Evolutionary conservation across 64 coral and sea anemone species (phyloP).

Genomic region (Dendrophyllia cribrosa): DNA sequence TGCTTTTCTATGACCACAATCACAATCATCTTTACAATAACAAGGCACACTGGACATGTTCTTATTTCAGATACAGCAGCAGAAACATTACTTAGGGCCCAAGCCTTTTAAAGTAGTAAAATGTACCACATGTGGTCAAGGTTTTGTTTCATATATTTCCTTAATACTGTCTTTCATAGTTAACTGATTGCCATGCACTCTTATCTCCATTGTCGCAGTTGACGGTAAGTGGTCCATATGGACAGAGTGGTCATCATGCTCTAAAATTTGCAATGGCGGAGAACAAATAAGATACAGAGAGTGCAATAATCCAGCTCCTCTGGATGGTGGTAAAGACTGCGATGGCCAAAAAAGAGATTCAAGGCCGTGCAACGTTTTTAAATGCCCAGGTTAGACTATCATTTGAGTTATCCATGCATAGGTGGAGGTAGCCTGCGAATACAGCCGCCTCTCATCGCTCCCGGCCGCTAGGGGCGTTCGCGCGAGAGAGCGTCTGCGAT

Average conservation of each 20-base stretch:
- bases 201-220: constrained; percentile 3
- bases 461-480: too few species aligned
- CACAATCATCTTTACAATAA: too few species aligned
- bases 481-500: too few species aligned
- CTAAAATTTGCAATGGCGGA: constrained; percentile 20
- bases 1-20: too few species aligned
- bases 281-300: constrained; percentile 2
- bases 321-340: constrained; percentile 30
- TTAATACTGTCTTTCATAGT: not conserved
- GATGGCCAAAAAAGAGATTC: not conserved
- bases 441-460: too few species aligned
- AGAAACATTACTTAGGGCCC: too few species aligned
- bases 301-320: constrained; percentile 35
- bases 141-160: too few species aligned
- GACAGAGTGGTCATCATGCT: constrained; percentile 23
- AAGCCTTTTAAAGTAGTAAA: too few species aligned
- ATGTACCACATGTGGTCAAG: too few species aligned
- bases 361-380: constrained; percentile 30
- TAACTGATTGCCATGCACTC: not conserved
- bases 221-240: constrained; percentile 26
- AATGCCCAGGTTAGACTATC: constrained; percentile 15
- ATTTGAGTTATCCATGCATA: not conserved
- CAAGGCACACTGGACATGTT: too few species aligned
- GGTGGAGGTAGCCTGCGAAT: too few species aligned
- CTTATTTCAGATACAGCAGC: too few species aligned